Base-by-base conservation (phyloP, 2,113 vertebrate species). In the Colistium nudipinnis region DNA sequence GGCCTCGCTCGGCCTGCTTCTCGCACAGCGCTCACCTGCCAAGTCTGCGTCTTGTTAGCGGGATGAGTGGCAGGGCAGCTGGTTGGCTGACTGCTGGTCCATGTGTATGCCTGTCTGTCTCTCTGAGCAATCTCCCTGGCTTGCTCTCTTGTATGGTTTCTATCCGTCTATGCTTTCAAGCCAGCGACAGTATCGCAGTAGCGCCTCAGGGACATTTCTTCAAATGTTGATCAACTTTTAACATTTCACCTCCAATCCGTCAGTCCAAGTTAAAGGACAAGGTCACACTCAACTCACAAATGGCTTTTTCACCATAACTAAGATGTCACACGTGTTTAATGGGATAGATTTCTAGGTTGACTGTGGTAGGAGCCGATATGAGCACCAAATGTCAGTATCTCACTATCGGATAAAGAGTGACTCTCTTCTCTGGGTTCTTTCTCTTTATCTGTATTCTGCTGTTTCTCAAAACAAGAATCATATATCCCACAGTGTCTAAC, bases 31-130 rank as follows among this genome's bases (percentile, higher is more conserved):
- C 67, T 90, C 64, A 87, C 78, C 75, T 65, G 56, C 78, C 70
- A 87, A 90, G 86, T 90, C 69, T 68, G 68, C 45, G 27, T 76
- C 73, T 76, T 33, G 76, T 78, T 80, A 61, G 60, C 31, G 60
- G 80, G 73, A 79, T 52, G 47, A 62, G 62, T 69, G 76, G 61
- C 62, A 44, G 31, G 31, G 39, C 44, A 53, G 69, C 62, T 56
- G 62, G 61, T 72, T 79, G 70, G 48, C 73, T 60, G 39, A 35
- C 44, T 78, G 70, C 24, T 14, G 48, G 30, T 68, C 62, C 56
- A 27, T 81, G 56, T 59, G 80, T 49, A 19, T 3, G 27, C 35
- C 49, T 73, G 54, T 78, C 62, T 80, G 76, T 67, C 39, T 36
- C 12, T 14, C 24, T 51, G 65, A 71, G 53, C 71, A 25, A 17